Percentiles rank a stretch among this genome's conserved stretches.
These are phyloP conservation scores for Bombycilla garrulus DNA, from an alignment of 2,113 vertebrate genomes.

Conservation along the genomic window DNA sequence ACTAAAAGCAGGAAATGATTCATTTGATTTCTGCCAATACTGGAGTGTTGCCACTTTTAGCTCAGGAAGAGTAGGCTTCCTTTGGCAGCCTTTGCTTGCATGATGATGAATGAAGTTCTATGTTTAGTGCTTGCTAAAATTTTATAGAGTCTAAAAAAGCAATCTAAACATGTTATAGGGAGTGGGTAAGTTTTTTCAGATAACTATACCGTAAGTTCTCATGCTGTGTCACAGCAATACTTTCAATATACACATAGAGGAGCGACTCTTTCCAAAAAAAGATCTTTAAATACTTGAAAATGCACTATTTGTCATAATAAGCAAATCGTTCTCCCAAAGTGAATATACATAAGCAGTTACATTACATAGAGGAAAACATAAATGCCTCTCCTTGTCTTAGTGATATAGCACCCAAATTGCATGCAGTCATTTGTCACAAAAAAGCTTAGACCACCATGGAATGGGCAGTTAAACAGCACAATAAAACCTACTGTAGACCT, in stretches of 20 bases:
- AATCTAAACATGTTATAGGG: conserved; percentile 74
- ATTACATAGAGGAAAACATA: conserved; percentile 32
- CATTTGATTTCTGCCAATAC: conserved; percentile 87
- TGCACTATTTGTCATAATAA: conserved; percentile 40
- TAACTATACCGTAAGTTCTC: conserved; percentile 55
- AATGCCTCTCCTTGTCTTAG: conserved; percentile 46
- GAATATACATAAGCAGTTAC: neutral
- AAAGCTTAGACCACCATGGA: conserved; percentile 39
- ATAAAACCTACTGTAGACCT: conserved; percentile 33
- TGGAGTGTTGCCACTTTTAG: conserved; percentile 85
- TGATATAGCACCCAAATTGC: conserved; percentile 37
- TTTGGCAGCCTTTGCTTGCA: conserved; percentile 77
- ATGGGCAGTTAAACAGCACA: neutral
- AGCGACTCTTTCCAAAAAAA: conserved; percentile 12
- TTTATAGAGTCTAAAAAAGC: conserved; percentile 86
- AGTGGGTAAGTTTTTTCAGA: conserved; percentile 66
- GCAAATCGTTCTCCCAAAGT: neutral
- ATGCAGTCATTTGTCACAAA: conserved; percentile 24
- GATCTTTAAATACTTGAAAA: conserved; percentile 28
- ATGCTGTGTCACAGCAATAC: conserved; percentile 62
- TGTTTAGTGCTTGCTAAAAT: conserved; percentile 84
- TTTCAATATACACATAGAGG: conserved; percentile 29
- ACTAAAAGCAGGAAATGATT: conserved; percentile 90
- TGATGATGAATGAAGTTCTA: conserved; percentile 95
- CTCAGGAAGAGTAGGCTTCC: conserved; percentile 92